Base-by-base conservation (phyloP, 2,797 vertebrate species). In the Cottoperca gobio region DNA sequence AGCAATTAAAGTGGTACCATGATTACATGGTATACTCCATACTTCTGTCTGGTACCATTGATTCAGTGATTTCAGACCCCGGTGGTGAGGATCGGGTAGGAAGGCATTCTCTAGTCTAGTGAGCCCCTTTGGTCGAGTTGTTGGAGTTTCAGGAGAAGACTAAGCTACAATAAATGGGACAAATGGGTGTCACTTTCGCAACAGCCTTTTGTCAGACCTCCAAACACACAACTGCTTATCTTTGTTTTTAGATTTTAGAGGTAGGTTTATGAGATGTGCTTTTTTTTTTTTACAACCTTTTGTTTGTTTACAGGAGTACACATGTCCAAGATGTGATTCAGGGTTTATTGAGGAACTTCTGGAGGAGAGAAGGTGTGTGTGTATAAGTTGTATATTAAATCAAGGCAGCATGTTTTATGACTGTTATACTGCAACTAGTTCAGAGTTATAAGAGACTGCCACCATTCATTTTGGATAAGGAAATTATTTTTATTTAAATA, bases 331-430 rank as follows among this genome's bases (percentile, higher is more conserved):
- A 88, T 99, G 98, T 78, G 97, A 99, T 55, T 99, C 97, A 19
- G 98, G 98, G 9, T 99, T 99, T 85, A 99, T 99, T n/a, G 97
- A 99, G 81, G 97, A 99, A 72, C 95, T 98, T 72, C 95, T 97
- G 0, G 97, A 97, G 76, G 97, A 97, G 81, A 94, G 95, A 43
- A 97, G 97, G 97, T 99, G 91, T 72, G 88, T 82, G 64, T 50
- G 6, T n/a, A n/a, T n/a, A n/a, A n/a, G n/a, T n/a, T n/a, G n/a
- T n/a, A n/a, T n/a, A n/a, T n/a, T n/a, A n/a, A n/a, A 46, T 58
- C 10, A 45, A 54, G 45, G 31, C 5, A 33, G 6, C 13, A 24
- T 52, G 26, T 55, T 26, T 26, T 70, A 28, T 45, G 13, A 39
- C 4, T 53, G 2, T 43, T 37, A 11, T 9, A 37, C 16, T 74